Evolutionary conservation across 2,888 invertebrate genomes (phyloP), one percentile per base, ranked within the genome.

Genomic region (Pyrrhosoma nymphula): DNA sequence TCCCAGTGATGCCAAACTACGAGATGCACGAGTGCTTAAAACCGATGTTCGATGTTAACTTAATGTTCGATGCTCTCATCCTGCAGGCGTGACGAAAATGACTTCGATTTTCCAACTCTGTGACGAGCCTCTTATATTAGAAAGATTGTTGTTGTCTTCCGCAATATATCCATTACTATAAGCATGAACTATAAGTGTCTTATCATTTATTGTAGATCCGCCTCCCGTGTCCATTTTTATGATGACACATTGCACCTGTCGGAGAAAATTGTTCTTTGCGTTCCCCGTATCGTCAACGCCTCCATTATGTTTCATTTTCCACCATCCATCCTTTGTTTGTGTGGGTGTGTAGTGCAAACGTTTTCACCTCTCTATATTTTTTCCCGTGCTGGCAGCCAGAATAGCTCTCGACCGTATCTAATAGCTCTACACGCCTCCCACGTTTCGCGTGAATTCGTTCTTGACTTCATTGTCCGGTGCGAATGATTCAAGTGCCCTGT

Each of bases 171-270:
- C 18, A 82, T 35, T 18, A 8, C 82, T 30, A 8, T 30, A 10
- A n/a, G 10, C n/a, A 30, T 75, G n/a, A n/a, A n/a, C n/a, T n/a
- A 69, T 2, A 0, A 8, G 12, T 69, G 1, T 26, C 8, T 8
- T 47, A 0, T 69, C 69, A 16, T 82, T 18, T 35, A 18, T n/a
- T 14, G 82, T 4, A 35, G 82, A 4, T 14, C 35, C 4, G 14
- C 26, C 60, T 30, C 26, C 16, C 56, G n/a, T 93, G 30, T 63
- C 35, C 93, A 47, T 69, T 39, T 63, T 69, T 16, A 55, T n/a
- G 69, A 39, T 93, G 93, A 75, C 93, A 69, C 93, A 93, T 93
- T 93, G 93, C 93, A 93, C 93, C 93, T 93, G 93, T 63, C 93
- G 10, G 63, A 23, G 35, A 47, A 69, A 82, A 82, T 82, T 82